Evolutionary conservation across 2,113 vertebrate genomes (phyloP).

Genomic region (Vicugna pacos): DNA sequence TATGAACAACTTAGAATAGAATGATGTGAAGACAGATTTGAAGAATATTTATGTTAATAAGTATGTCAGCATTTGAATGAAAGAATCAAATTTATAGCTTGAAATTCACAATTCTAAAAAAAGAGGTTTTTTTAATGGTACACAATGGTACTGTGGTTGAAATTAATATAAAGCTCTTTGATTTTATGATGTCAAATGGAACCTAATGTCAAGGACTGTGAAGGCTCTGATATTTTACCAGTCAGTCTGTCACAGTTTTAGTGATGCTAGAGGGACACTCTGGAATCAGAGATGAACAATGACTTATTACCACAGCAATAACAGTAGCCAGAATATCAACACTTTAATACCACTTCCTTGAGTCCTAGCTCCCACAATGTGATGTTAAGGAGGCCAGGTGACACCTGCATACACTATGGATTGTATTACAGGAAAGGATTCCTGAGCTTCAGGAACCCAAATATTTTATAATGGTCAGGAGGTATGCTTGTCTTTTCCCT

Average conservation of each 20-base stretch:
- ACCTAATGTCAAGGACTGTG: not conserved
- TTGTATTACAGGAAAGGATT: not conserved
- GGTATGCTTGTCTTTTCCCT: not conserved
- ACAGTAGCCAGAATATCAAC: not conserved
- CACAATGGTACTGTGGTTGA: not conserved
- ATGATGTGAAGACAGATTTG: not conserved
- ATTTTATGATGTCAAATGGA: not conserved
- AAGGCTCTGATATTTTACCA: not conserved
- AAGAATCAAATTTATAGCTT: not conserved
- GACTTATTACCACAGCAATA: not conserved
- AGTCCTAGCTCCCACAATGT: not conserved
- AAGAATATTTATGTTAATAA: not conserved
- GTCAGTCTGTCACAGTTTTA: not conserved
- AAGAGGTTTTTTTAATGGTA: not conserved
- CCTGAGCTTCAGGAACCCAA: not conserved
- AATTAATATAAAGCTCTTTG: not conserved
- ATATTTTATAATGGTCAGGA: not conserved
- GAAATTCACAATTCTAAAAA: slow-evolving; percentile 6
- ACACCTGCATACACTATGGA: not conserved
- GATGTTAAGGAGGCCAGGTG: not conserved
- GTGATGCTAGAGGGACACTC: not conserved
- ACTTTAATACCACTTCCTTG: not conserved
- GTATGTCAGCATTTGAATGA: not conserved
- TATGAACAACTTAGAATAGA: not conserved
- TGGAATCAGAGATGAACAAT: not conserved